Base-by-base conservation (phyloP, 2,113 vertebrate genomes). In the Protomyctophum bolini region DNA sequence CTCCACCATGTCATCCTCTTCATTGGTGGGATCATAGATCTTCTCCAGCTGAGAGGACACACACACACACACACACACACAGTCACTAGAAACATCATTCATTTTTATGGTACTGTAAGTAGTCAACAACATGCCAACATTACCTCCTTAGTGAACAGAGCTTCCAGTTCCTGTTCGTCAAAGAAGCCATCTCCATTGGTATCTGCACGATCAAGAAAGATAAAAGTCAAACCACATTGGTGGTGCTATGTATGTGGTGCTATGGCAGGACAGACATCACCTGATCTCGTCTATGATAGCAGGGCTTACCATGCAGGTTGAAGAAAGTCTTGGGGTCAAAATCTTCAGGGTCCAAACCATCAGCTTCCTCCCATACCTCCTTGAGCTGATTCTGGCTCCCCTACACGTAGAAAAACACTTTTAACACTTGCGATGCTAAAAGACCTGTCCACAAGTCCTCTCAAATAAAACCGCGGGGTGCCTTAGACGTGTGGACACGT, bases 241-340 rank as follows among this genome's bases (percentile, higher is more conserved):
- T 8, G 56, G 9, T 28, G 11, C 4, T 0, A 4, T 52, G 41
- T 0, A 4, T 52, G 41, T 10, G 7, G 7, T 6, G 6, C 56
- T 14, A 47, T 67, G 41, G 46, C 46, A 76, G 3, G 68, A 67
- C 9, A 54, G 11, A 21, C 5, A 9, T 46, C 49, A 46, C n/a
- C 21, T 58, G 4, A 8, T 51, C 29, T 46, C 6, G 10, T 48
- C 46, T 71, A 54, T 14, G 50, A 58, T 5, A 51, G 2, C 50
- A 66, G 8, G 8, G 63, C 80, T 95, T 93, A 99, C 98, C 98
- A 6, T 99, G 98, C 75, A 99, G 92, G 79, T 94, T 99, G 91
- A 99, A 99, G 90, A 99, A 99, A 46, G 98, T 99, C 93, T 97
- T 98, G 29, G 97, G 95, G 83, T 99, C 95, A 89, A 99, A 99